Evolutionary conservation across 2,888 invertebrate species (phyloP), one percentile per base, ranked within the genome.

Genomic region (Odontomyia ornata): DNA sequence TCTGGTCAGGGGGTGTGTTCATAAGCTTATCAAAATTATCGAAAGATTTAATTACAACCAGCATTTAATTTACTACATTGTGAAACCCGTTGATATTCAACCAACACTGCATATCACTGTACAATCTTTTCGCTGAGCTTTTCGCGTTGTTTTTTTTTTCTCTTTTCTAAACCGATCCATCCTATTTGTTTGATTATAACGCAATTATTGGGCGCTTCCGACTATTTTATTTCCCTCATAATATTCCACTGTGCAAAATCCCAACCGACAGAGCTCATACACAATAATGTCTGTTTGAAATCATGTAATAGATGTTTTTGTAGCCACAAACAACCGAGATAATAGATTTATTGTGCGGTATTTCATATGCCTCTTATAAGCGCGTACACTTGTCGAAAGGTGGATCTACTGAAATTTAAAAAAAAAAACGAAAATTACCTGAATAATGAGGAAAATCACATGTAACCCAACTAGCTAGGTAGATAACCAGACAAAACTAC

Each of bases 151-250:
- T n/a, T n/a, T n/a, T n/a, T n/a, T n/a, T n/a, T n/a, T n/a, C n/a
- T n/a, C n/a, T n/a, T n/a, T n/a, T n/a, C n/a, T n/a, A n/a, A n/a
- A n/a, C n/a, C n/a, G n/a, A n/a, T n/a, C n/a, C n/a, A n/a, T n/a
- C n/a, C n/a, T n/a, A n/a, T n/a, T n/a, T n/a, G n/a, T n/a, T n/a
- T n/a, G n/a, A 56, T 18, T 56, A 56, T 56, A 56, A 56, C 18
- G 18, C 56, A 11, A 56, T n/a, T 56, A 56, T 15, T 56, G 56
- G 56, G 5, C n/a, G 56, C 56, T 56, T 56, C 56, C 56, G 56
- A 56, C 13, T 56, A 15, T n/a, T 56, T 56, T 18, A 56, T 56
- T 43, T 56, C n/a, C 56, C 56, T 56, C 56, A n/a, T n/a, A 15
- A 18, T 18, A 18, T 15, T n/a, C n/a, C 7, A 56, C n/a, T 18